Percentiles rank a stretch among this genome's conserved stretches.
These are phyloP conservation scores for Poeciliopsis gracilis DNA, from an alignment of 2,797 vertebrate genomes.

Conservation along the genomic window DNA sequence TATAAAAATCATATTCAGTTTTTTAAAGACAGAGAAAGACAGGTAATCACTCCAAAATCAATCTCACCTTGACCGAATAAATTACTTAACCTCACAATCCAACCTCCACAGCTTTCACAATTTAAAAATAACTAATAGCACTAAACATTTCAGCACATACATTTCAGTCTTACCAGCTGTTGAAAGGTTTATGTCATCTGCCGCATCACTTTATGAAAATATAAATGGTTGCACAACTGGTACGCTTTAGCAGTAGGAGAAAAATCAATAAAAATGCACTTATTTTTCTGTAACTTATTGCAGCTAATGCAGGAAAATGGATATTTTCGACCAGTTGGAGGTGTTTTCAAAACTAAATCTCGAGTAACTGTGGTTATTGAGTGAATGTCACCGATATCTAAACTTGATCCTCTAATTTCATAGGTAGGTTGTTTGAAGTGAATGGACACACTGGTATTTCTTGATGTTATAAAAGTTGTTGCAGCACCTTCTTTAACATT, in stretches of 20 bases:
- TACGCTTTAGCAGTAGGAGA: conserved; percentile 33
- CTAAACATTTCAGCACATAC: not conserved
- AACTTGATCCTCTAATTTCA: not conserved
- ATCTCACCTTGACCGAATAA: not conserved
- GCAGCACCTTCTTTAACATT: conserved; percentile 22
- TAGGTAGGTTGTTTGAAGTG: conserved; percentile 10
- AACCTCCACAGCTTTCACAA: conserved; percentile 29
- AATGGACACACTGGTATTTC: conserved; percentile 7
- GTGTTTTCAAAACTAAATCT: conserved; percentile 28
- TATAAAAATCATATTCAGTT: not conserved
- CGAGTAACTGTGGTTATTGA: conserved; percentile 35
- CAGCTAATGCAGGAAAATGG: conserved; percentile 7
- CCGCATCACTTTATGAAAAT: conserved; percentile 23
- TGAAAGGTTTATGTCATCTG: conserved; percentile 37
- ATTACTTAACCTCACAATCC: conserved; percentile 29
- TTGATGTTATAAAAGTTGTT: conserved; percentile 23
- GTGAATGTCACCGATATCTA: not conserved
- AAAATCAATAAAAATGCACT: conserved; percentile 32
- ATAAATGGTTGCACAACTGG: conserved; percentile 22
- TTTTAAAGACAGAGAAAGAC: not conserved
- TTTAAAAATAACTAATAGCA: conserved; percentile 16
- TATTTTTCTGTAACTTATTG: conserved; percentile 15
- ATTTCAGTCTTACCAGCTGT: conserved; percentile 19
- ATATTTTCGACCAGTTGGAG: conserved; percentile 19
- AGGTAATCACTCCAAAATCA: not conserved